Conservation (phyloP, 2,797 vertebrate species). For the Spinibarbus caldwelli region DNA sequence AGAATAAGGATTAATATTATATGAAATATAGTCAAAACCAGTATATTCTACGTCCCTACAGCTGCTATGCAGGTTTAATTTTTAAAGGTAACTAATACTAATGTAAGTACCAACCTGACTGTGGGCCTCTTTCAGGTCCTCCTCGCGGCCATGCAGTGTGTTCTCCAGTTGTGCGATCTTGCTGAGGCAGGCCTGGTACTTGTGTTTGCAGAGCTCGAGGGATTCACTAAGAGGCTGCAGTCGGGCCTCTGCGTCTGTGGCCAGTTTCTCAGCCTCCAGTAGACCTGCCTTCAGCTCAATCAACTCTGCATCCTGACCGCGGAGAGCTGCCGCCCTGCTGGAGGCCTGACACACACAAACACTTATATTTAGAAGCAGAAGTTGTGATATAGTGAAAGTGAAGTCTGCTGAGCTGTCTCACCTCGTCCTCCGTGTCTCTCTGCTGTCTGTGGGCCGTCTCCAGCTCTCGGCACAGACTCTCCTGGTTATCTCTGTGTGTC, state of each 20-base stretch:
- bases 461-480: constrained; percentile 66
- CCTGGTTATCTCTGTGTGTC: constrained; percentile 63
- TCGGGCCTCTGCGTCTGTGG: constrained; percentile 67
- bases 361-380: constrained; percentile 27
- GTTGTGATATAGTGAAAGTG: not conserved
- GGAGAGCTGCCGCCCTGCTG: constrained; percentile 69
- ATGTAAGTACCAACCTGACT: constrained; percentile 65
- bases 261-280: constrained; percentile 66
- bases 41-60: too few species aligned
- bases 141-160: constrained; percentile 68
- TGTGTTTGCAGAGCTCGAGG: constrained; percentile 73
- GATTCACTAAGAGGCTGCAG: constrained; percentile 68
- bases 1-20: not conserved
- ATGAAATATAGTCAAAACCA: not conserved
- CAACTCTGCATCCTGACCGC: constrained; percentile 64
- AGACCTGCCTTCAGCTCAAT: constrained; percentile 63
- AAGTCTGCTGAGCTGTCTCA: constrained; percentile 54
- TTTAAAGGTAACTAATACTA: not conserved
- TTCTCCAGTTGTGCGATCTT: constrained; percentile 72
- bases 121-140: constrained; percentile 70
- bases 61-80: not conserved
- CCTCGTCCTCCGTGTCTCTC: constrained; percentile 72
- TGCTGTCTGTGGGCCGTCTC: constrained; percentile 65
- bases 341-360: constrained; percentile 66
- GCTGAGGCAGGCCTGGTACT: constrained; percentile 75